These are phyloP conservation scores for Brachyistius frenatus DNA, from an alignment of 2,113 vertebrate species.

Conservation along the genomic window DNA sequence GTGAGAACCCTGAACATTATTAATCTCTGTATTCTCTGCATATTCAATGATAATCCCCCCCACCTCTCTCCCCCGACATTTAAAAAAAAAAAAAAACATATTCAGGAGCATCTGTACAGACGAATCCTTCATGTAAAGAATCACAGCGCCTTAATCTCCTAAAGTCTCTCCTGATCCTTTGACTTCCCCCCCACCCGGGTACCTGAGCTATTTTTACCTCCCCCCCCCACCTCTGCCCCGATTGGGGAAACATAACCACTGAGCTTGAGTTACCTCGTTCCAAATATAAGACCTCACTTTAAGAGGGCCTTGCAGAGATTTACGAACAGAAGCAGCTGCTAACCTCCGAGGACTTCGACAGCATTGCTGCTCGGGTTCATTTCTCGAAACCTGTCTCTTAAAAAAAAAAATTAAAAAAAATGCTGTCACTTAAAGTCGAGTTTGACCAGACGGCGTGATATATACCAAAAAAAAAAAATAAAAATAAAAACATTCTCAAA, in stretches of 20 bases:
- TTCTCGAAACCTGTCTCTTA: slow-evolving; percentile 5
- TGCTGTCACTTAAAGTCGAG: neutral
- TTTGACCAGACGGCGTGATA: neutral
- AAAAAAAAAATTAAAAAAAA: too few relatives aligned
- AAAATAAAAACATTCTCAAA: slow-evolving; percentile 36
- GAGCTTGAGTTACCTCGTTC: slow-evolving; percentile 81
- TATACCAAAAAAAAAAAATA: slow-evolving; percentile 11
- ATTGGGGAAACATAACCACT: slow-evolving; percentile 55
- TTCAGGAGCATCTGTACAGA: neutral
- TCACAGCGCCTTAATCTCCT: slow-evolving; percentile 50
- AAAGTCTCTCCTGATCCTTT: slow-evolving; percentile 58
- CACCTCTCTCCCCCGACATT: too few relatives aligned
- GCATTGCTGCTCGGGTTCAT: slow-evolving; percentile 21
- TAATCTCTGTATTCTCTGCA: too few relatives aligned
- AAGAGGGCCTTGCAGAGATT: slow-evolving; percentile 57
- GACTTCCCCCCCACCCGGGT: slow-evolving; percentile 53
- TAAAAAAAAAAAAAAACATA: too few relatives aligned
- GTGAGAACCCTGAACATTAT: too few relatives aligned
- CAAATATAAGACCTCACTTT: slow-evolving; percentile 80
- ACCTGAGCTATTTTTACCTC: slow-evolving; percentile 79
- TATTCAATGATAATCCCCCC: too few relatives aligned
- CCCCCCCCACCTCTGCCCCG: neutral
- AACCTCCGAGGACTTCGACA: slow-evolving; percentile 72
- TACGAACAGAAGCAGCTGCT: slow-evolving; percentile 81
- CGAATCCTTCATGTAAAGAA: slow-evolving; percentile 14